Evolutionary conservation across 2,797 vertebrate genomes (phyloP), one percentile per base, ranked within the genome.

Genomic region (Lacerta agilis): DNA sequence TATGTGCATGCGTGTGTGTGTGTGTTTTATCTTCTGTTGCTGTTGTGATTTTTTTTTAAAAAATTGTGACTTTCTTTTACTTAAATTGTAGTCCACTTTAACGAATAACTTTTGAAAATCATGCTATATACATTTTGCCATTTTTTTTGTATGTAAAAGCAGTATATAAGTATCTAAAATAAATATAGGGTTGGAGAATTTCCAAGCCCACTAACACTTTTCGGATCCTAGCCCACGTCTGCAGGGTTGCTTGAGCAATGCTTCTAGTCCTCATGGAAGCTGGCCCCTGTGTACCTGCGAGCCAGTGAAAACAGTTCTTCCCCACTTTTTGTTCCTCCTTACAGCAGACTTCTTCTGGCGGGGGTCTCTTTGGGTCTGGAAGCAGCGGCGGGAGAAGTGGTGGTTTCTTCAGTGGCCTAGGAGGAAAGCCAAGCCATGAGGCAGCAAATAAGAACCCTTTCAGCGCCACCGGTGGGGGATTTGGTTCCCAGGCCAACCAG

Each of bases 371-470:
- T 91, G 98, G 98, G 82, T 87, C 98, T 13, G 95, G 93, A 90
- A 93, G 71, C 3, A 92, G 69, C 1, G 80, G 95, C 78, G 92
- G 94, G n/a, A 96, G 96, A 96, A 72, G 83, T 10, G 97, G 97
- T 43, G 98, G 98, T 4, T 99, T 99, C 95, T 99, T 99, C 96
- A 98, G 98, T 4, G 99, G 99, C 86, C 96, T 99, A 2, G 99
- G 99, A 92, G 98, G 99, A 23, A 99, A 99, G 95, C 99, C 99
- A 36, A 99, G 98, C 45, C 98, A 99, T 92, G 99, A 99, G 8
- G 98, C 98, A 4, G 98, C 98, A 90, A 99, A 97, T 96, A 99
- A 99, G 95, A 99, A 99, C 96, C 99, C 99, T 0, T 99, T 99
- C 76, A 97, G 98, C 49, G 90, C 98, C 0, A 73, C 97, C 23